Conservation (phyloP, 2,113 vertebrate genomes). For the Corynorhinus townsendii region DNA sequence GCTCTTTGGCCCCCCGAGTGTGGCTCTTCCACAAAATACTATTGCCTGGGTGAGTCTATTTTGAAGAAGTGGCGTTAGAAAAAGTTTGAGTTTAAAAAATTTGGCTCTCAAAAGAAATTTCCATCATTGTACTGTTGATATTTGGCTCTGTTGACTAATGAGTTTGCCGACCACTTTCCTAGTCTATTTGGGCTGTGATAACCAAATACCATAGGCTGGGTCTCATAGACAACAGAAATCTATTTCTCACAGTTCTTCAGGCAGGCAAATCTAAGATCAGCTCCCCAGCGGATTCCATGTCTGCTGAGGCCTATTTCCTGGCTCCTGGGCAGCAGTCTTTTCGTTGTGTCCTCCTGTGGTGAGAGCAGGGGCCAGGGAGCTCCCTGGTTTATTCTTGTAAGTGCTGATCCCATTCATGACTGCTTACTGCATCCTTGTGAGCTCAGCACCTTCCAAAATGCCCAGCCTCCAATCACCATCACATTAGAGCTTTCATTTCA, state of each 20-base stretch:
- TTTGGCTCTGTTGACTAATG: no score
- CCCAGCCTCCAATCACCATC: not conserved
- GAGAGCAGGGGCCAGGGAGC: not conserved
- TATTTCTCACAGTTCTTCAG: not conserved
- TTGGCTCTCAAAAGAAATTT: no score
- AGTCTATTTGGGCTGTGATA: no score
- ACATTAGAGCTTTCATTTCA: not conserved
- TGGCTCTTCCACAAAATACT: no score
- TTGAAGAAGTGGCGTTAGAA: no score
- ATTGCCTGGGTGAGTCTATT: no score
- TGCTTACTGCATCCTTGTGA: not conserved
- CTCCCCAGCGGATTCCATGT: not conserved
- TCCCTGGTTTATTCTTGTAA: not conserved
- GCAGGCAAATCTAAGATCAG: not conserved
- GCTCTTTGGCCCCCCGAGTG: no score
- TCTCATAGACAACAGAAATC: not conserved
- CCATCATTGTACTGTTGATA: no score
- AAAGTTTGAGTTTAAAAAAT: no score
- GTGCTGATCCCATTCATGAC: not conserved
- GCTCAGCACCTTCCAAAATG: not conserved
- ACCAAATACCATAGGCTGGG: not conserved
- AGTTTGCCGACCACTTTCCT: no score
- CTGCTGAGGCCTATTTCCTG: not conserved
- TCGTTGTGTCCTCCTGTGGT: not conserved
- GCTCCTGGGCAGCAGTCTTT: not conserved